Evolutionary conservation across 2,888 invertebrate species (phyloP), one percentile per base, ranked within the genome.

Genomic region (Phalera bucephala): DNA sequence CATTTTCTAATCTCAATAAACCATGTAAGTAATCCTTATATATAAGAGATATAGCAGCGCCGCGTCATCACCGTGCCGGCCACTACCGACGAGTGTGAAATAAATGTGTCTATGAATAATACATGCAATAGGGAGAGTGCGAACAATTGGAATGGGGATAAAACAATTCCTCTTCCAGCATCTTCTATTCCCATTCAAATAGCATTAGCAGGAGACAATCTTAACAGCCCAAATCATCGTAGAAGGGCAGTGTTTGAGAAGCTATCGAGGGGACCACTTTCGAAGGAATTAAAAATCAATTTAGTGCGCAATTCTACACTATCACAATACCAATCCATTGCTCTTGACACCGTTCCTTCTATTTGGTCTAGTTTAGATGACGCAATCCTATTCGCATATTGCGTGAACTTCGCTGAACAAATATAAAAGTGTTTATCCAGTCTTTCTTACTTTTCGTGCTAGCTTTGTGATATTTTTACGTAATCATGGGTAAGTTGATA

Each of bases 91-190:
- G n/a, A 28, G 34, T 32, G 37, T 15, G 25, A 46, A 44, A 52
- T 52, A 46, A 54, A 50, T 48, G 51, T 33, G 19, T 20, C 36
- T 29, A 74, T 85, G 81, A 80, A 85, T 85, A 83, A 84, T 54
- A 64, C 69, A 85, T 82, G 70, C 65, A 85, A 83, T 85, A 77
- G 57, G 48, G 63, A 52, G 60, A 79, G 68, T 60, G 72, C 43
- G 27, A 45, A 36, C 47, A 35, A 33, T 36, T 19, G 5, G 19
- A 29, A 33, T 28, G 38, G 42, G 46, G 46, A 49, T 54, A 48
- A 48, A 43, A 37, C 30, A 37, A 17, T 30, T 37, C 21, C 8
- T 32, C 31, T 26, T 19, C 40, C 19, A 29, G 36, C 30, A 32
- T 23, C 9, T 12, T n/a, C 7, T 26, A 29, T 33, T 27, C 14